phyloP scores from a whole-genome alignment of 1,140 invertebrate genomes.

The Acromyrmex echinatior region DNA sequence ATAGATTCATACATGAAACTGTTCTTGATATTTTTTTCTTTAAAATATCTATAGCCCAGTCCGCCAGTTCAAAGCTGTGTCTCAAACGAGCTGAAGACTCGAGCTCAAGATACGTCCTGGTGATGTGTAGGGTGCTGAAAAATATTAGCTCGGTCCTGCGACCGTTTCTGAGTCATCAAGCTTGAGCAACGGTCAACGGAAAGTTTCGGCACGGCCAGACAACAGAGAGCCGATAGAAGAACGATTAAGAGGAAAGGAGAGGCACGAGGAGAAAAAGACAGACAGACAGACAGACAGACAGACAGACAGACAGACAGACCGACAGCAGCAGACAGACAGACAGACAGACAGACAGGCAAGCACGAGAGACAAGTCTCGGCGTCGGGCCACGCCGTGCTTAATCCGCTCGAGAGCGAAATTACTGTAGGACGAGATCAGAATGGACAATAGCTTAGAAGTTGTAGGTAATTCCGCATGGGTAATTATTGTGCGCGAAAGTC shows the following conservation, averaged over 20 bases:
- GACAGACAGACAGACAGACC: neutral
- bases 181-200: constrained; percentile 78
- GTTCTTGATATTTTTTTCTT: neutral
- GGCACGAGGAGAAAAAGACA: neutral
- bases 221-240: constrained; percentile 45
- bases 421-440: constrained; percentile 51
- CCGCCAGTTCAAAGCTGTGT: neutral
- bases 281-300: neutral
- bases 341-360: neutral
- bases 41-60: neutral
- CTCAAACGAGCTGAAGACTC: neutral
- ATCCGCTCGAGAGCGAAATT: constrained; percentile 58
- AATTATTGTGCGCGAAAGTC: constrained; percentile 51
- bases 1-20: neutral
- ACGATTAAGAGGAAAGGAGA: constrained; percentile 16
- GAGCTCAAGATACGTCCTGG: neutral
- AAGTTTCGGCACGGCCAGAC: constrained; percentile 74
- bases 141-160: constrained; percentile 37
- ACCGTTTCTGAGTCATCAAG: constrained; percentile 74
- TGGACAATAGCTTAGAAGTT: constrained; percentile 46
- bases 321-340: too few relatives aligned
- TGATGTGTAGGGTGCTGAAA: constrained; percentile 11
- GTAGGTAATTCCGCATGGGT: constrained; percentile 50
- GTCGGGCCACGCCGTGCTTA: constrained; percentile 11
- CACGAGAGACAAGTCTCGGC: constrained; percentile 41